Percentiles rank a stretch among this genome's conserved stretches.
These are phyloP conservation scores for Akabosia matsudoensis DNA, from an alignment of 1,140 invertebrate species.

Conservation along the genomic window DNA sequence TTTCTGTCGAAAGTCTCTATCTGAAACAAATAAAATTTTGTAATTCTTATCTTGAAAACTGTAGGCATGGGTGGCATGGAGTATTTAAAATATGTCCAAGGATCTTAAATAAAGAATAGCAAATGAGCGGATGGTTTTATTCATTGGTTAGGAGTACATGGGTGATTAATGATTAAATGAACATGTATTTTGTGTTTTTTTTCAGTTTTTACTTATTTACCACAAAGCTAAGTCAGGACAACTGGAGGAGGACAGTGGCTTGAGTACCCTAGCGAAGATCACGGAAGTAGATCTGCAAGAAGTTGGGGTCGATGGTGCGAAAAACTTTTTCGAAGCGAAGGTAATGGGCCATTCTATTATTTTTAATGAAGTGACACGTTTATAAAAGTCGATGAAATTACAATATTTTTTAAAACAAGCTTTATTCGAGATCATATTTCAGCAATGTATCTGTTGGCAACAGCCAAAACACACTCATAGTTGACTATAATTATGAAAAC, in stretches of 20 bases:
- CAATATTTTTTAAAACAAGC: no score
- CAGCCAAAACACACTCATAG: no score
- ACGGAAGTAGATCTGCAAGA: conserved; percentile 85
- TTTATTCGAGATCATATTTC: not conserved
- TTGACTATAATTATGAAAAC: no score
- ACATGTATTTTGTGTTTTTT: not conserved
- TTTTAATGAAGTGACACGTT: no score
- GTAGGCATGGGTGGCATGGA: no score
- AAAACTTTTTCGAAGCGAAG: conserved; percentile 88
- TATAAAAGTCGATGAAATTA: no score
- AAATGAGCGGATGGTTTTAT: not conserved
- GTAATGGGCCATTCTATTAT: no score
- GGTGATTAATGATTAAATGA: not conserved
- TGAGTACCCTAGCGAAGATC: conserved; percentile 74
- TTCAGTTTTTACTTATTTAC: conserved; percentile 78
- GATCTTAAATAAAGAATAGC: no score
- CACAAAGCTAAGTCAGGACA: conserved; percentile 81
- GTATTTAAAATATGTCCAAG: no score
- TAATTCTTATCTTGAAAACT: no score
- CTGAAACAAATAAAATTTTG: no score
- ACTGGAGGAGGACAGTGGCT: conserved; percentile 72
- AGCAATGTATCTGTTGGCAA: not conserved
- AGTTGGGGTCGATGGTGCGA: conserved; percentile 82
- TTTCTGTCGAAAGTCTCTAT: no score
- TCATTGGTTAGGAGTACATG: not conserved